Evolutionary conservation across 2,113 vertebrate genomes (phyloP).

Genomic region (Bambusicola thoracicus): DNA sequence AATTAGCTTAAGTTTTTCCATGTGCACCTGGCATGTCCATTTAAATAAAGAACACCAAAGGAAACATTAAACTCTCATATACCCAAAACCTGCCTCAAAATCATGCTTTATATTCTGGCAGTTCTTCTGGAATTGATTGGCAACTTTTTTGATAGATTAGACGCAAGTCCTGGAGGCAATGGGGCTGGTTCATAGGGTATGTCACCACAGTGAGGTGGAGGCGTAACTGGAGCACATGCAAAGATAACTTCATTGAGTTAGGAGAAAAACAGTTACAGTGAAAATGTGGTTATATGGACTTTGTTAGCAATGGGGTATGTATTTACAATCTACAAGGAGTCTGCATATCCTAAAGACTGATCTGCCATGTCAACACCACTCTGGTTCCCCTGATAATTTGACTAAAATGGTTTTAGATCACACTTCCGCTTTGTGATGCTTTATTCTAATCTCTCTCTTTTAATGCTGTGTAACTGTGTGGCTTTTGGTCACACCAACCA

Average conservation of each 20-base stretch:
- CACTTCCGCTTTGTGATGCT: neutral
- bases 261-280: neutral
- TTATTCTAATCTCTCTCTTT: neutral
- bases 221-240: neutral
- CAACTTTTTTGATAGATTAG: constrained; percentile 23
- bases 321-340: neutral
- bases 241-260: neutral
- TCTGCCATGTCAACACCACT: neutral
- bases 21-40: constrained; percentile 20
- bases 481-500: neutral
- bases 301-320: neutral
- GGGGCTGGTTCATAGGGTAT: neutral
- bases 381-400: neutral
- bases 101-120: neutral
- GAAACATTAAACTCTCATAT: constrained; percentile 11
- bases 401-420: neutral
- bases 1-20: constrained; percentile 48
- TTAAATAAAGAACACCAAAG: constrained; percentile 34
- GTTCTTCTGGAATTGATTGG: constrained; percentile 24
- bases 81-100: neutral
- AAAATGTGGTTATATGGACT: neutral
- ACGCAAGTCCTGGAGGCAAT: neutral
- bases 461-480: neutral
- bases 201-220: neutral
- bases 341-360: neutral